Evolutionary conservation across 2,113 vertebrate genomes (phyloP), one percentile per base, ranked within the genome.

Genomic region (Climacteris rufus): DNA sequence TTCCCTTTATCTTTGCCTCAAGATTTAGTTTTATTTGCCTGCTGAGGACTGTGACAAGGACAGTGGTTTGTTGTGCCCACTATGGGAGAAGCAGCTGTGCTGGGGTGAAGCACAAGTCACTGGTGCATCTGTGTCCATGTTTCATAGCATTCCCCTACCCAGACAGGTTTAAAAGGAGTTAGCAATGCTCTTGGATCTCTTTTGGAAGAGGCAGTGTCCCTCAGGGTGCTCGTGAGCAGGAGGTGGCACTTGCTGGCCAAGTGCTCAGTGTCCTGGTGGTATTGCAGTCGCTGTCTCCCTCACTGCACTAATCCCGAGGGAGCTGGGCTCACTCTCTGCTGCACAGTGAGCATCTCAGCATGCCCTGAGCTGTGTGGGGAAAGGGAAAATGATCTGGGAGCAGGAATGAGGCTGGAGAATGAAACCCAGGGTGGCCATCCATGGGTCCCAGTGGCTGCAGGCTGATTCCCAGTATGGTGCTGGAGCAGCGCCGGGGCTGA

Each of bases 201-300:
- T 82, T 42, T 44, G 80, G 86, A 47, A 78, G 69, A 71, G 39
- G 20, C 25, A 24, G 12, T 2, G 31, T 52, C 78, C 60, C 31
- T 7, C 18, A 56, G 27, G 16, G 10, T 2, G 25, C 45, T 30
- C 0, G 0, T n/a, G 37, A 68, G 56, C 6, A 1, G 27, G 45
- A 61, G 76, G 64, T 54, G 59, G 44, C 22, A 0, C 61, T 80
- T 37, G 28, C 28, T 64, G 80, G 59, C 69, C 30, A 9, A 53
- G 71, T 0, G 5, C 0, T 0, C 54, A 3, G 16, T 1, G 54
- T 65, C 64, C 27, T 0, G 0, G 9, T 13, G 21, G 10, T 1
- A 0, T 1, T 40, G 45, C 27, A 21, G 42, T 37, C 56, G 30
- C 70, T 24, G n/a, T 35, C 10, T 68, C 47, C 59, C 53, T 69